Evolutionary conservation across 2,888 invertebrate genomes (phyloP).

Genomic region (Oligia fasciuncula): DNA sequence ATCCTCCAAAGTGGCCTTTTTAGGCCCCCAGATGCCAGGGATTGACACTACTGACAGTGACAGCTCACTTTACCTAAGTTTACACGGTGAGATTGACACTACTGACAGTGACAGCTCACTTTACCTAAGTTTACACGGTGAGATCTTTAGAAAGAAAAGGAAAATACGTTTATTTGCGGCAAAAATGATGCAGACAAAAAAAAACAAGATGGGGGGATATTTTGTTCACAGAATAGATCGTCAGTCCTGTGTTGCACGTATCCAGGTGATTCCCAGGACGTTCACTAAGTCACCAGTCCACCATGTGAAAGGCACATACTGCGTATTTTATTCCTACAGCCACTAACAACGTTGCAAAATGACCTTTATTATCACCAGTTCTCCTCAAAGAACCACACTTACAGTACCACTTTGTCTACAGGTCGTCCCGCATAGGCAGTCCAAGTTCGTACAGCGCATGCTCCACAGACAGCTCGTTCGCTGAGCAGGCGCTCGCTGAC

Average conservation of each 20-base stretch:
- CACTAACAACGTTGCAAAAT: neutral
- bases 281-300: neutral
- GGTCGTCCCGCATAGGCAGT: constrained; percentile 84
- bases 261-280: neutral
- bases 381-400: too few species aligned
- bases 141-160: neutral
- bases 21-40: too few species aligned
- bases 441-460: constrained; percentile 84
- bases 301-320: neutral
- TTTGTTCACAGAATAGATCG: neutral
- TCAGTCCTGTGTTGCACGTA: neutral
- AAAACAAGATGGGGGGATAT: too few species aligned
- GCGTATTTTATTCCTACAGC: neutral
- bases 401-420: constrained; percentile 61
- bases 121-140: neutral
- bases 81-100: too few species aligned
- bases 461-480: constrained; percentile 89
- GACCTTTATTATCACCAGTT: neutral
- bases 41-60: too few species aligned
- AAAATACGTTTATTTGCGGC: too few species aligned
- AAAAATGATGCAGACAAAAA: too few species aligned
- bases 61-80: too few species aligned
- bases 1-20: too few species aligned
- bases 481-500: constrained; percentile 87
- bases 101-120: neutral